Evolutionary conservation across 2,113 vertebrate species (phyloP).

Genomic region (Gallinago paraguaiae): DNA sequence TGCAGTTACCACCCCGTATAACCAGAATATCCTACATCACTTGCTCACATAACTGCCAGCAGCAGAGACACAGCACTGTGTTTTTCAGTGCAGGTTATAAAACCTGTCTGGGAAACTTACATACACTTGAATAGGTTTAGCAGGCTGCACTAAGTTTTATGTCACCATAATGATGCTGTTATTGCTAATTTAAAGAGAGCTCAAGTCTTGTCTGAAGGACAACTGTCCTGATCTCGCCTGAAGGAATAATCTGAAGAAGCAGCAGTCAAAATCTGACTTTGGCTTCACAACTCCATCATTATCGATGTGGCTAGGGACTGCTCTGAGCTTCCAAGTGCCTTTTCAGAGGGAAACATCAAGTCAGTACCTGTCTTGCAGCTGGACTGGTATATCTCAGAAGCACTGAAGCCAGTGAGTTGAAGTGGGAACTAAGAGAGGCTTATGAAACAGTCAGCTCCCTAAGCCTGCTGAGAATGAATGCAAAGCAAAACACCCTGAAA

Average conservation of each 20-base stretch:
- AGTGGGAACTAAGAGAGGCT: neutral
- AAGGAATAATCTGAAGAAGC: neutral
- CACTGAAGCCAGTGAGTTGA: rapidly evolving
- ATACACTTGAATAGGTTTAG: neutral
- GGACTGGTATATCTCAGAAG: neutral
- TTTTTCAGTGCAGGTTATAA: neutral
- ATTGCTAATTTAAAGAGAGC: neutral
- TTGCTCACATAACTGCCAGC: neutral
- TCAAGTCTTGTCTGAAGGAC: neutral
- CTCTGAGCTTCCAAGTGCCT: neutral
- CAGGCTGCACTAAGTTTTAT: neutral
- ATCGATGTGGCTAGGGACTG: neutral
- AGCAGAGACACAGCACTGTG: neutral
- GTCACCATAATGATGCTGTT: neutral
- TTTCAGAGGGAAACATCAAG: neutral
- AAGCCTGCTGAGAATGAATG: neutral
- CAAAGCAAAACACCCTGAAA: neutral
- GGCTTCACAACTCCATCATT: neutral
- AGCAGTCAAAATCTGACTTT: neutral
- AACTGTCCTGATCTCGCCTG: neutral
- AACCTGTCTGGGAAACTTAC: neutral
- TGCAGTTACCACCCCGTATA: neutral
- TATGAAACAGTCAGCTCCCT: neutral
- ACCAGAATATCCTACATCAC: neutral
- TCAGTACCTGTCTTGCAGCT: neutral